phyloP scores from a whole-genome alignment of 2,797 vertebrate species.

The Apodemus agrarius region DNA sequence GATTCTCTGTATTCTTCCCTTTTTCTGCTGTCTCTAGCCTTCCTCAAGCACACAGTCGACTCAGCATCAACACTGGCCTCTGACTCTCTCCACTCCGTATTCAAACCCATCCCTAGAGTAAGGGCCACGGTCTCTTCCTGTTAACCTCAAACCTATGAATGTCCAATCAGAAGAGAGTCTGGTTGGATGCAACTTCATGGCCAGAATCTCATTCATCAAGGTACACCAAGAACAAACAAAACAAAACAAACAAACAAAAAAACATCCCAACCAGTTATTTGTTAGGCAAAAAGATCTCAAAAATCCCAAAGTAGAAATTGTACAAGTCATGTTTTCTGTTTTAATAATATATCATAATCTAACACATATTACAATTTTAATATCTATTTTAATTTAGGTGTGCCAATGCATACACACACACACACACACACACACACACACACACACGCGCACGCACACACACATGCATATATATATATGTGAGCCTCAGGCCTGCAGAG shows the following conservation, averaged over 20 bases:
- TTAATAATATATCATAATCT: neutral
- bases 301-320: constrained; percentile 24
- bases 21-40: neutral
- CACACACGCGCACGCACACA: no score
- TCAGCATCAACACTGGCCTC: neutral
- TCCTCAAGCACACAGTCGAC: neutral
- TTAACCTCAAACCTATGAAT: neutral
- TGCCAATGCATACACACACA: neutral
- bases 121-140: neutral
- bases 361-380: neutral
- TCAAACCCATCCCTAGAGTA: neutral
- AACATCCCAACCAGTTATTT: neutral
- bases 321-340: neutral
- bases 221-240: neutral
- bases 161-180: neutral
- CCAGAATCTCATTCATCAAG: neutral
- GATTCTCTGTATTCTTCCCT: neutral
- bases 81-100: neutral
- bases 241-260: neutral
- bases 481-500: neutral
- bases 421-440: no score
- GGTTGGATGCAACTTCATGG: neutral
- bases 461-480: no score
- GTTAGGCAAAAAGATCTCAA: constrained; percentile 18
- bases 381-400: neutral